phyloP scores from a whole-genome alignment of 2,888 invertebrate genomes.

The Heteromurus nitidus region DNA sequence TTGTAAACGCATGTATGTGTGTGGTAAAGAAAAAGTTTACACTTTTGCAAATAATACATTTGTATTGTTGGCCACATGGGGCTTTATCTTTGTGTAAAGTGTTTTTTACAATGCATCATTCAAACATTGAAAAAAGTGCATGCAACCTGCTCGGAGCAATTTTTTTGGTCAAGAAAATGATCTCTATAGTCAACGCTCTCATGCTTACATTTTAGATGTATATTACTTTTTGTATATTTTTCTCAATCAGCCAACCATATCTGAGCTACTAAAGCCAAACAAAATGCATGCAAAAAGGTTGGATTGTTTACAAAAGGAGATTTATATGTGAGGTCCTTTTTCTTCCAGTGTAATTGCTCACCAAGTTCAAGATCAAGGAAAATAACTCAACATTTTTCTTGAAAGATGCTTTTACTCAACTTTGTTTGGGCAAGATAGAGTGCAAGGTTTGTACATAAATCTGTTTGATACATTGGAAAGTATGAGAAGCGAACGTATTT shows the following conservation, averaged over 20 bases:
- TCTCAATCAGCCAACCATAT: background rate
- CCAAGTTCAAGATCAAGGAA: constrained; percentile 11
- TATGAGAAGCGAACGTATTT: background rate
- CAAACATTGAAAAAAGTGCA: constrained; percentile 1
- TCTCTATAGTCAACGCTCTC: too few species aligned
- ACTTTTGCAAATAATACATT: background rate
- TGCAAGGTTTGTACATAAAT: too few species aligned
- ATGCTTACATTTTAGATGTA: too few species aligned
- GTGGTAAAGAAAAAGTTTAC: background rate
- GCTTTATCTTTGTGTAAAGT: constrained; percentile 1
- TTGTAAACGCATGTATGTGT: background rate
- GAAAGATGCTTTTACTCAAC: background rate
- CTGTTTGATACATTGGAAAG: too few species aligned
- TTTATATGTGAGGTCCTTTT: background rate
- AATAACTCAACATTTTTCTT: constrained; percentile 2
- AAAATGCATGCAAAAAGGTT: too few species aligned
- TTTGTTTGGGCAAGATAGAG: background rate
- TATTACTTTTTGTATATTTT: too few species aligned
- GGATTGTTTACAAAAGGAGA: too few species aligned
- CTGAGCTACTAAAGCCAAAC: too few species aligned
- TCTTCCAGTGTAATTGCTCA: background rate
- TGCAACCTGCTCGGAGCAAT: constrained; percentile 6
- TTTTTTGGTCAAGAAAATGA: too few species aligned
- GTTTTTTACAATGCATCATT: background rate
- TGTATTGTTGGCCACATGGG: background rate